phyloP scores from a whole-genome alignment of 2,113 vertebrate genomes.

The Thalassarche chlororhynchos region DNA sequence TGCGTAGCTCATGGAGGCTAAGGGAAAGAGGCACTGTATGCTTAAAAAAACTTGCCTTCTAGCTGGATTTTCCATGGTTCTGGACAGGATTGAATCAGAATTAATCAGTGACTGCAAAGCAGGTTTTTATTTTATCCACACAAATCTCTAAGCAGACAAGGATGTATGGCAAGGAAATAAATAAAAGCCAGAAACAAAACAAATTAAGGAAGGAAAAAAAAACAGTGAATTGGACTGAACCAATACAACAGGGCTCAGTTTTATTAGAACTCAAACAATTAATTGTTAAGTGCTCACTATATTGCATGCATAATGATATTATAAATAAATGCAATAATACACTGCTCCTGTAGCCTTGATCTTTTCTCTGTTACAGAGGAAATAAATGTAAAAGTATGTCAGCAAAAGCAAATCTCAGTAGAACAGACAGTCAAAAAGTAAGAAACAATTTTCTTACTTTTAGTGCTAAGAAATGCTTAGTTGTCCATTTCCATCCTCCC shows the following conservation, averaged over 20 bases:
- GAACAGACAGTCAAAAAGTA: neutral
- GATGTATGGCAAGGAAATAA: neutral
- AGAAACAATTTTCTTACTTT: neutral
- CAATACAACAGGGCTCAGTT: neutral
- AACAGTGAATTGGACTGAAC: neutral
- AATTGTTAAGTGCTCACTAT: neutral
- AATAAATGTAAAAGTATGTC: neutral
- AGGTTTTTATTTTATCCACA: neutral
- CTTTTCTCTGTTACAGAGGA: neutral
- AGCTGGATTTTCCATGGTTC: neutral
- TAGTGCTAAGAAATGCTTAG: neutral
- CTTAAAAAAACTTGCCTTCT: neutral
- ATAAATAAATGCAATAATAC: neutral
- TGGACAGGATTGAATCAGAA: neutral
- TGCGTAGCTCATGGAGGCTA: neutral
- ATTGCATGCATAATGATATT: neutral
- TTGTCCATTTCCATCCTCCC: neutral
- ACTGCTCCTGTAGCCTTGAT: neutral
- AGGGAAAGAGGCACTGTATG: neutral
- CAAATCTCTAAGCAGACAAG: neutral
- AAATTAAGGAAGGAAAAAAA: neutral
- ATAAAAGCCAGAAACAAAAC: neutral
- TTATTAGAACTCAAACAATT: neutral
- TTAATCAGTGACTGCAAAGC: neutral
- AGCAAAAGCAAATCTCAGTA: neutral